Base-by-base conservation (phyloP, 2,888 invertebrate species). In the Leucophora obtusa region DNA sequence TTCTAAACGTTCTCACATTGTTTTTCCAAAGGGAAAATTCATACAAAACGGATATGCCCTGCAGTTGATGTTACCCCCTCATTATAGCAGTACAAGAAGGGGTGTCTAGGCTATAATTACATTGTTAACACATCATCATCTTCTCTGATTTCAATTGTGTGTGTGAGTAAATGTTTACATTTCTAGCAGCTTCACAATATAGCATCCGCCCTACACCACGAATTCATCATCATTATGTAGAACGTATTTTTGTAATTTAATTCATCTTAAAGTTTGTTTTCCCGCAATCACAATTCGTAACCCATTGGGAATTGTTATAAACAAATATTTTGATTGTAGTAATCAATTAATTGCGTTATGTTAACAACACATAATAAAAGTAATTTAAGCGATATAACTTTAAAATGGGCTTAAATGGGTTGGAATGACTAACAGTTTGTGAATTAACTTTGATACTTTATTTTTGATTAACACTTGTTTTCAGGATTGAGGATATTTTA, bases 71-170 rank as follows among this genome's bases (percentile, higher is more conserved):
- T 35, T 60, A 66, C 62, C 70, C 60, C 65, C 28, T 14, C 11
- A 56, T 17, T n/a, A n/a, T 2, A n/a, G 18, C 24, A n/a, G 14
- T 38, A 14, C 38, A 14, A 47, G 43, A 56, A 54, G 51, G 75
- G 79, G 73, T 82, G 82, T 79, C 80, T 82, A 82, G 87, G 87
- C 86, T 87, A 87, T 88, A 88, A 88, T 88, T 87, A 88, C 85
- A 85, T 87, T 88, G 88, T 88, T 88, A 87, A 87, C 88, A 87
- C 88, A 87, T 87, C 86, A 85, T 87, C 86, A 85, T 86, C 85
- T 79, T 82, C 85, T 83, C 78, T 79, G 79, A 75, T 82, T 82
- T 75, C 82, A 79, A 62, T 56, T 28, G 43, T 47, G 43, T n/a
- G n/a, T 47, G 43, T 28, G 28, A 28, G 28, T 28, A 28, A 38